Base-by-base conservation (phyloP, 2,888 invertebrate species). In the Cosmorhoe ocellata region DNA sequence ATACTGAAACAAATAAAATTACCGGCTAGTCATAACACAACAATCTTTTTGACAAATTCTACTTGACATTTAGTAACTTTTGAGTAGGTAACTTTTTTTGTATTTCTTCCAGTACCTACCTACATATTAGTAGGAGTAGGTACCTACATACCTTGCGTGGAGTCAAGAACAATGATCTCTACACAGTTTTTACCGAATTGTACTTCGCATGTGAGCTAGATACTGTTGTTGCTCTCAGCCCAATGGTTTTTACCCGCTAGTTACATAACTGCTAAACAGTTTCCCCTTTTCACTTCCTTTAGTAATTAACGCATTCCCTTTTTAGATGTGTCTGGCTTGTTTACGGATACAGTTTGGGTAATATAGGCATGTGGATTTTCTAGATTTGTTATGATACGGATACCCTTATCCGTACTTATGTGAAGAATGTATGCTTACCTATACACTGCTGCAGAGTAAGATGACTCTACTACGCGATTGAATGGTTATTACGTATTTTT, bases 281-380 rank as follows among this genome's bases (percentile, higher is more conserved):
- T 58, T 61, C 56, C 54, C 27, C 39, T 54, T 61, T 60, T 56
- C 59, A 58, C 54, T 61, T 56, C 59, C 56, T 33, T 53, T 42
- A 24, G 57, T 54, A 56, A 61, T 59, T 59, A 61, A 53, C 53
- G 31, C 42, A 38, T 47, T 43, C 42, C 57, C 51, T 55, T 61
- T 61, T 58, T 39, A 36, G 55, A 40, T 24, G 43, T 31, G 9
- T 9, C 10, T 40, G 34, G 10, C 47, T 50, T 47, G 55, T 50
- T 46, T 58, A 44, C 33, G 44, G 48, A 53, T 41, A 39, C 30
- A 2, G 45, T 54, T 50, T 51, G 36, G 50, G 39, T 46, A 47
- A 37, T 41, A 38, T 40, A 45, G 30, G 33, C 22, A 44, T 46
- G 46, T 46, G 26, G 37, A 7, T 46, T 38, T 31, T 40, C 46